Conservation (phyloP, 2,113 vertebrate species). For the Crotalus viridis region DNA sequence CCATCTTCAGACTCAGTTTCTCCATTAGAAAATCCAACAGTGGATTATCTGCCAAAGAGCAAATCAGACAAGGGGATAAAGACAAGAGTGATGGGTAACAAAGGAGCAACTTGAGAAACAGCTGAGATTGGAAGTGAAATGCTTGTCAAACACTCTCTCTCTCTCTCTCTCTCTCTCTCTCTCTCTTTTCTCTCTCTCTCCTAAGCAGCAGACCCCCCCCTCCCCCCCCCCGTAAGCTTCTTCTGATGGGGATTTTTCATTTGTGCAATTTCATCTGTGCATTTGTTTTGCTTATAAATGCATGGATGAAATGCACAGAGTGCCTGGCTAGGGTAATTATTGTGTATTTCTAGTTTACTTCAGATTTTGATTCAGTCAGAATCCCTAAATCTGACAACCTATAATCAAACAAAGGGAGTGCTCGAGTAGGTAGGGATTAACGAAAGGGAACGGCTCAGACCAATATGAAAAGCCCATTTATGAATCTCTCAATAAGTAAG, state of each 20-base stretch:
- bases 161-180: not conserved
- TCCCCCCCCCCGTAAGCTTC: slow-evolving; percentile 51
- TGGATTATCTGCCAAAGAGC: not conserved
- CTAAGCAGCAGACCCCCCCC: slow-evolving; percentile 38
- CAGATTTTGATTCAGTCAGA: slow-evolving; percentile 75
- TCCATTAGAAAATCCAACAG: not conserved
- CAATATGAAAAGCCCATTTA: slow-evolving; percentile 78
- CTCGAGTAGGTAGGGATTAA: slow-evolving; percentile 72
- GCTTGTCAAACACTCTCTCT: not conserved
- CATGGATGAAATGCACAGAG: slow-evolving; percentile 38
- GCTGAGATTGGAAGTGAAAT: not conserved
- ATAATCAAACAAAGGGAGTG: slow-evolving; percentile 78
- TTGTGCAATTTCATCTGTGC: slow-evolving; percentile 22
- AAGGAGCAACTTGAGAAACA: not conserved
- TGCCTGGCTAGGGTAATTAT: slow-evolving; percentile 69
- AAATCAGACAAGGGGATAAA: not conserved
- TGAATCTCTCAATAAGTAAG: slow-evolving; percentile 81
- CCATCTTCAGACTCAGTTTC: not conserved
- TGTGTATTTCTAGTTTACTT: slow-evolving; percentile 74
- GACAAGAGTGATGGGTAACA: not conserved
- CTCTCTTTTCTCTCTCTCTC: not conserved
- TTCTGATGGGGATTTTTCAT: slow-evolving; percentile 32
- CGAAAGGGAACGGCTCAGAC: slow-evolving; percentile 73
- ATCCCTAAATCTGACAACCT: slow-evolving; percentile 75
- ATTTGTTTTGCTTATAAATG: slow-evolving; percentile 57